A percentile compares a stretch with the other conserved stretches of the same genome.
phyloP scores from a whole-genome alignment of 2,797 vertebrate genomes.

The Chiropotes sagulatus region DNA sequence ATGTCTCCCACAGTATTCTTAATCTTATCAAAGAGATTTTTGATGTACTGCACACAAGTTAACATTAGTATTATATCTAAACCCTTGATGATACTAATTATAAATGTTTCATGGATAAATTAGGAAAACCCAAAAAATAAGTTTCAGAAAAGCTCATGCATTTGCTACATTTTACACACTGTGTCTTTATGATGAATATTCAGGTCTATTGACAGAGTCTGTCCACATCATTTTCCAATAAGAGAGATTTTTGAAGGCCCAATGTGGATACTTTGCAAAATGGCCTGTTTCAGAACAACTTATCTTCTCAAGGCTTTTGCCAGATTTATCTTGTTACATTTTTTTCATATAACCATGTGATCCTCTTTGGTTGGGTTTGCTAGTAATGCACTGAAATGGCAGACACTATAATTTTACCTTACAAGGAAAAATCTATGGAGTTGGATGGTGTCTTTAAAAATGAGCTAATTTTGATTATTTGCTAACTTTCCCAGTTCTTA shows the following conservation, averaged over 20 bases:
- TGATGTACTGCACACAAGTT: background rate
- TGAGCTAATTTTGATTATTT: conserved; percentile 12
- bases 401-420: background rate
- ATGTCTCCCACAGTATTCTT: background rate
- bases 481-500: background rate
- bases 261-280: background rate
- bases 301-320: background rate
- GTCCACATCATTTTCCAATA: background rate
- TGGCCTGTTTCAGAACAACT: background rate
- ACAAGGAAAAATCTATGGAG: background rate
- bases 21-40: background rate
- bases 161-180: background rate
- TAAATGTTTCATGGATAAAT: background rate
- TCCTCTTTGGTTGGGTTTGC: background rate
- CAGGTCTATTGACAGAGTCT: background rate
- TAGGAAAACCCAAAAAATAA: background rate
- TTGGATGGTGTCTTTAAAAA: background rate
- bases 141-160: background rate
- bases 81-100: background rate
- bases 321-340: background rate
- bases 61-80: too few species aligned
- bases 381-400: background rate
- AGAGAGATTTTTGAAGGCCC: background rate
- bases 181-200: background rate
- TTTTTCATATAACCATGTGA: background rate